phyloP scores from a whole-genome alignment of 2,797 vertebrate species.

The Coregonus sp. region DNA sequence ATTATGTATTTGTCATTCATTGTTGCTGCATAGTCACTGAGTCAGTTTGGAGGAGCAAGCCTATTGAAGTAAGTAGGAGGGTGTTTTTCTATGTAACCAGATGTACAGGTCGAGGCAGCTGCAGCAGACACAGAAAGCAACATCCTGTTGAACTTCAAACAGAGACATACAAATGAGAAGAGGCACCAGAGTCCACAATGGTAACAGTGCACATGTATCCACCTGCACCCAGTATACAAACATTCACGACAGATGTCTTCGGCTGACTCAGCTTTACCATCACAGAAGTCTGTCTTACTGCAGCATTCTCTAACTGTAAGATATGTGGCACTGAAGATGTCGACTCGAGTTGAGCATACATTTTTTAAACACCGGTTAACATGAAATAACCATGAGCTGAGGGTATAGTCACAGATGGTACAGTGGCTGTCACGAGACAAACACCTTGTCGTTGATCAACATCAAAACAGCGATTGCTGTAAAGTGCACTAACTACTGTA shows the following conservation, averaged over 20 bases:
- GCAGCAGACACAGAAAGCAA: not conserved
- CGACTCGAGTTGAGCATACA: not conserved
- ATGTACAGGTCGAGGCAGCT: not conserved
- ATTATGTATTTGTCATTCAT: not conserved
- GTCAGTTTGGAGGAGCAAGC: not conserved
- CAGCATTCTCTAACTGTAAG: not conserved
- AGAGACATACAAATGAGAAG: not conserved
- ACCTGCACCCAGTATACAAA: conserved; percentile 1
- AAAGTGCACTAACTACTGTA: not conserved
- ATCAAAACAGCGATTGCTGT: not conserved
- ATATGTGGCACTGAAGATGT: not conserved
- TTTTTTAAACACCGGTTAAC: not conserved
- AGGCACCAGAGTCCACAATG: not conserved
- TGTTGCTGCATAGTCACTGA: not conserved
- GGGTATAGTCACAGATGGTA: not conserved
- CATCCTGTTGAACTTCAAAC: conserved; percentile 7
- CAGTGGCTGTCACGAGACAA: not conserved
- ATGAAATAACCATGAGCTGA: not conserved
- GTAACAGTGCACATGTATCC: not conserved
- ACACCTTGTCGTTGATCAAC: not conserved
- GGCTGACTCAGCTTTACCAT: not conserved
- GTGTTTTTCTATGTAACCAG: not conserved
- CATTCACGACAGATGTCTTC: not conserved
- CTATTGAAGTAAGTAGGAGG: not conserved
- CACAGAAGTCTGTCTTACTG: not conserved